Evolutionary conservation across 2,888 invertebrate species (phyloP).

Genomic region (Periphyllus acericola): DNA sequence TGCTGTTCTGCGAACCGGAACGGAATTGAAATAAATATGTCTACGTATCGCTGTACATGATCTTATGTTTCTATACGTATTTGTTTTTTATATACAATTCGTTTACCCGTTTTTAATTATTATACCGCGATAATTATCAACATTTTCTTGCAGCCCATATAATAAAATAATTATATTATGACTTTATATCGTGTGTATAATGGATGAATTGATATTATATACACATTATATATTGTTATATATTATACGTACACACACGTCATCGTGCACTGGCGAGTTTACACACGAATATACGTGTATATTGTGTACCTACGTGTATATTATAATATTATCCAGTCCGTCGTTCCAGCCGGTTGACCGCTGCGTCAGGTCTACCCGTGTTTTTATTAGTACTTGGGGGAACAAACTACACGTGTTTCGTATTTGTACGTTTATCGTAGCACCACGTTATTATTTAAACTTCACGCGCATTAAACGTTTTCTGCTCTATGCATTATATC

Average conservation of each 20-base stretch:
- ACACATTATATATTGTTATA: background rate
- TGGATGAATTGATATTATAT: background rate
- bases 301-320: background rate
- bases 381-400: background rate
- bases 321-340: background rate
- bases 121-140: background rate
- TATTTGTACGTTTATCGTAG: slow-evolving; percentile 26
- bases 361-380: slow-evolving; percentile 21
- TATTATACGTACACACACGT: background rate
- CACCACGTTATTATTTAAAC: too few species aligned
- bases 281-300: too few species aligned
- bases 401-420: slow-evolving; percentile 18
- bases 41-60: background rate
- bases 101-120: background rate
- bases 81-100: background rate
- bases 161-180: background rate
- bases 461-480: slow-evolving; percentile 23
- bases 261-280: background rate
- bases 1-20: slow-evolving; percentile 22
- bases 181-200: background rate
- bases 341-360: slow-evolving; percentile 47
- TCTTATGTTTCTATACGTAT: background rate
- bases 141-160: background rate
- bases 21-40: slow-evolving; percentile 29
- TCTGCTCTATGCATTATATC: background rate